Base-by-base conservation (phyloP, 2,888 invertebrate species). In the Watsonalla binaria region DNA sequence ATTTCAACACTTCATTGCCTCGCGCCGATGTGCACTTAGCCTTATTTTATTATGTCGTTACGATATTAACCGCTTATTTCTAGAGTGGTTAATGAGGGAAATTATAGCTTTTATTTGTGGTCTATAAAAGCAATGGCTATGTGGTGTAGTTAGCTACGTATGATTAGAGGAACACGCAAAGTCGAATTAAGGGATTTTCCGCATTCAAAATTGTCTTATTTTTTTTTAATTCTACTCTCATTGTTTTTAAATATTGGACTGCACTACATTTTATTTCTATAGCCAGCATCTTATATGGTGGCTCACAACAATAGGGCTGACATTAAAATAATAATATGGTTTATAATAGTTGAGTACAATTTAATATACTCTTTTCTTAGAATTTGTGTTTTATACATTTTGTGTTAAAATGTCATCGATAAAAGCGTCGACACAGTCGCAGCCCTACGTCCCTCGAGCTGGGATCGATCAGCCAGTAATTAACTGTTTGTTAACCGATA, bases 401-500 rank as follows among this genome's bases (percentile, higher is more conserved):
- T 45, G 13, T 11, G n/a, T 11, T 5, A 11, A n/a, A 45, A 11
- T 45, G 11, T 45, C 4, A 58, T 60, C 57, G 59, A 60, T 46
- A 59, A 35, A 51, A 14, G 5, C 8, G 54, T 59, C 61, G 66
- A 60, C 47, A 37, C 1, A 6, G 35, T 39, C 61, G 56, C 74
- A 54, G n/a, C 70, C 55, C 74, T 71, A 59, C 51, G 53, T 68
- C 76, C 77, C 71, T 53, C 53, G 75, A 77, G 79, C 65, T 56
- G 67, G 69, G 74, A 84, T 86, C 84, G 85, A 87, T 87, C 82
- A 79, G 75, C 63, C 70, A 59, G 81, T 86, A 86, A 87, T 88
- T 86, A 86, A 84, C 84, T 80, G 85, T 84, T 85, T 83, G 84
- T 80, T 78, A 81, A 69, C 74, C 73, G 78, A 82, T 79, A 80